These are phyloP conservation scores for Brachionus rotundiformis DNA, from an alignment of 1,140 invertebrate species.

Conservation along the genomic window DNA sequence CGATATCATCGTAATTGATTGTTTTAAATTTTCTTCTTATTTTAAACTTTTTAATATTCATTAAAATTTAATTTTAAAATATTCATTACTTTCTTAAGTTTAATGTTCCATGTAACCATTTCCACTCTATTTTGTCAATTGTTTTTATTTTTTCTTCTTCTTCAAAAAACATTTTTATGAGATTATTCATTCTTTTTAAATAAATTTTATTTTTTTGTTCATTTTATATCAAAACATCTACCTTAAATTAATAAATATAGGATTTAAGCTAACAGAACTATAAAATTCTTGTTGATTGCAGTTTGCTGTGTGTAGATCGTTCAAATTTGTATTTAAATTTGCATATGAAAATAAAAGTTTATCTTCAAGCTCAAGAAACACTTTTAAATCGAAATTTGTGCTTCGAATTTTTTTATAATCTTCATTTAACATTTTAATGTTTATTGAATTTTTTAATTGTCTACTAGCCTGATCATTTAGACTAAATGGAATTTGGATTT, in stretches of 20 bases:
- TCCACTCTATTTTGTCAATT: too few relatives aligned
- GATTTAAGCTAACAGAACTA: slow-evolving; percentile 44
- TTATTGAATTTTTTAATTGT: slow-evolving; percentile 29
- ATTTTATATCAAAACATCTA: too few relatives aligned
- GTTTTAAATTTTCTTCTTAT: too few relatives aligned
- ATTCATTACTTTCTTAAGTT: too few relatives aligned
- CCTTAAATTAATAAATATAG: slow-evolving; percentile 37
- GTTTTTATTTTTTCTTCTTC: too few relatives aligned
- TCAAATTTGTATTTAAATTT: slow-evolving; percentile 31
- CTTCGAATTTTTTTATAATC: not conserved
- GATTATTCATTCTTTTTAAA: too few relatives aligned
- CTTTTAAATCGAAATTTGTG: slow-evolving; percentile 34
- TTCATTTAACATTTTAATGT: slow-evolving; percentile 17
- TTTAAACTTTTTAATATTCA: too few relatives aligned
- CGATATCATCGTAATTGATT: too few relatives aligned
- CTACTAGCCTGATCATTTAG: slow-evolving; percentile 8
- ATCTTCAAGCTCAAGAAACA: slow-evolving; percentile 30
- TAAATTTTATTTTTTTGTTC: too few relatives aligned
- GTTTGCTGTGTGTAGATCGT: slow-evolving; percentile 28
- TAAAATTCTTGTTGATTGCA: slow-evolving; percentile 50
- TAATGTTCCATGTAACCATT: too few relatives aligned
- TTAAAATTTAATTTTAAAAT: too few relatives aligned
- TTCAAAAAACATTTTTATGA: too few relatives aligned
- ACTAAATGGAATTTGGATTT: slow-evolving; percentile 30
- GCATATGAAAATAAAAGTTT: slow-evolving; percentile 36